phyloP scores from a whole-genome alignment of 2,797 vertebrate species.

The Sciurus vulgaris region DNA sequence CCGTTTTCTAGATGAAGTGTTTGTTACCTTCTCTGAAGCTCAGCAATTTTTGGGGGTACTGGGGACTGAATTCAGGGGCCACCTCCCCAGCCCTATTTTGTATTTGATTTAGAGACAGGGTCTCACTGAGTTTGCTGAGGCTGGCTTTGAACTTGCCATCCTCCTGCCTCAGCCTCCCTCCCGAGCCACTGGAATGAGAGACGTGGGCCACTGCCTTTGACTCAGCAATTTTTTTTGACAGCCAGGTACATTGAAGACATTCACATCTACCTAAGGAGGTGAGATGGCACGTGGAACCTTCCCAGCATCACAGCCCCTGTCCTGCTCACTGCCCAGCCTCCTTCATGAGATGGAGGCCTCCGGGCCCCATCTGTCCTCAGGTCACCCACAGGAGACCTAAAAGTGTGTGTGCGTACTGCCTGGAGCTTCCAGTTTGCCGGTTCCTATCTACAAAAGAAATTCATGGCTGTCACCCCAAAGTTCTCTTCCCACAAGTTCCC shows the following conservation, averaged over 20 bases:
- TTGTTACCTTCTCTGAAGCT: not conserved
- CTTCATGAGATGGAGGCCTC: not conserved
- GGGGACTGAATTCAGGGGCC: too few relatives aligned
- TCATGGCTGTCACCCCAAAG: not conserved
- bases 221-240: not conserved
- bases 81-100: too few relatives aligned
- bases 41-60: not conserved
- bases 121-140: too few relatives aligned
- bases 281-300: accelerated
- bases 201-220: too few relatives aligned
- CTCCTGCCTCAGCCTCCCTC: too few relatives aligned
- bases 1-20: not conserved
- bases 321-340: accelerated
- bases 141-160: too few relatives aligned
- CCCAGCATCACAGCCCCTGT: accelerated
- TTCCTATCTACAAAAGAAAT: not conserved
- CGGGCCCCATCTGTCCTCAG: not conserved
- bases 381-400: not conserved
- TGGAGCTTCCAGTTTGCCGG: not conserved
- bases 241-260: not conserved
- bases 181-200: too few relatives aligned
- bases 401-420: not conserved
- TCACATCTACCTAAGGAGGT: not conserved
- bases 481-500: not conserved
- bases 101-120: too few relatives aligned